These are phyloP conservation scores for Ahaetulla prasina DNA, from an alignment of 2,113 vertebrate species.

Conservation along the genomic window DNA sequence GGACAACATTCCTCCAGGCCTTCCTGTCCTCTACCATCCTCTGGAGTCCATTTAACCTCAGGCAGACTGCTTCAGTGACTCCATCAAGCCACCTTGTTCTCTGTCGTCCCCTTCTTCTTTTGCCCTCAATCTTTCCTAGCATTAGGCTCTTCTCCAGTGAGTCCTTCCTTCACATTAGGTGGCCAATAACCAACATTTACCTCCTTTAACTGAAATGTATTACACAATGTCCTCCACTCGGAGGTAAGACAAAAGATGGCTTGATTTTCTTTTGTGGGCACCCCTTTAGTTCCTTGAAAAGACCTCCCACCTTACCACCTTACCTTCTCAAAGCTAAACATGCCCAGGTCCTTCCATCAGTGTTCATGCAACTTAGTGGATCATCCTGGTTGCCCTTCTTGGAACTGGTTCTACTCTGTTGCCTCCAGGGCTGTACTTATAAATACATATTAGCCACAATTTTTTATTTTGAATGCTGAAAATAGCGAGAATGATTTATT, in stretches of 20 bases:
- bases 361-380: not conserved
- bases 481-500: not conserved
- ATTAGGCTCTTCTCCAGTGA: too few species aligned
- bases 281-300: not conserved
- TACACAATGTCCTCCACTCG: not conserved
- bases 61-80: too few species aligned
- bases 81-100: too few species aligned
- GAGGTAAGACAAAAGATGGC: not conserved
- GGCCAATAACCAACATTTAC: not conserved
- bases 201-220: not conserved
- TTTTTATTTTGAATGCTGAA: not conserved
- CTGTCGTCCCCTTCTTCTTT: too few species aligned
- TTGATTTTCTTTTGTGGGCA: not conserved
- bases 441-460: not conserved
- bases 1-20: too few species aligned
- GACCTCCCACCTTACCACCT: not conserved
- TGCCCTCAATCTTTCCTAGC: too few species aligned
- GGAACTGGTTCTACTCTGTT: not conserved
- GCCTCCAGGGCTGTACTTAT: not conserved
- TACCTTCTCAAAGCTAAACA: not conserved
- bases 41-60: too few species aligned
- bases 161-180: too few species aligned
- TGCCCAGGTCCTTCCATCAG: not conserved
- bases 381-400: not conserved
- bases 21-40: too few species aligned